These are phyloP conservation scores for Hyperoodon ampullatus DNA, from an alignment of 2,113 vertebrate species.

Conservation along the genomic window DNA sequence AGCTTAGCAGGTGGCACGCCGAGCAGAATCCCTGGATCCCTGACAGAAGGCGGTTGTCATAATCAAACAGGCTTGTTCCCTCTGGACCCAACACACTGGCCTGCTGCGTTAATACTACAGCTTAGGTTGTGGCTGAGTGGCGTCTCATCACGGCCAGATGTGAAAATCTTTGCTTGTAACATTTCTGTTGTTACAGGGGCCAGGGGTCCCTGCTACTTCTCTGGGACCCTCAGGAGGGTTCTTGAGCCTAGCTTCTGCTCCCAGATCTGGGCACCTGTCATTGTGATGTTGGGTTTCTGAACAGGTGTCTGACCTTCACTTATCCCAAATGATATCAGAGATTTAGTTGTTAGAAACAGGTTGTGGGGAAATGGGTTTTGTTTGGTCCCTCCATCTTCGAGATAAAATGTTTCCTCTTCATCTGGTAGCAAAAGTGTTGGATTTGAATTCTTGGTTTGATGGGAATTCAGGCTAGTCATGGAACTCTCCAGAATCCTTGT, in stretches of 20 bases:
- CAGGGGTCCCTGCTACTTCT: not conserved
- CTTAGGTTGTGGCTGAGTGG: not conserved
- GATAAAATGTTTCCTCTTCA: not conserved
- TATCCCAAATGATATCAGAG: not conserved
- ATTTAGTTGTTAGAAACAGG: not conserved
- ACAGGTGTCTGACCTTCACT: not conserved
- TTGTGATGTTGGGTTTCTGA: not conserved
- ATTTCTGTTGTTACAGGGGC: not conserved
- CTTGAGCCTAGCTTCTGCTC: not conserved
- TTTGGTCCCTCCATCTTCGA: not conserved
- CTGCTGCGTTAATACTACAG: fast-evolving
- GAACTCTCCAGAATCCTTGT: too few species aligned
- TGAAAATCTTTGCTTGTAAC: not conserved
- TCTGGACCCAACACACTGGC: not conserved
- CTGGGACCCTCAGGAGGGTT: not conserved
- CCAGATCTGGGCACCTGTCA: not conserved
- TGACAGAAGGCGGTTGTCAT: not conserved
- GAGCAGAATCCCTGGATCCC: not conserved
- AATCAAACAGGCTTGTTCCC: not conserved
- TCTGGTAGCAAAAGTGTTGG: not conserved
- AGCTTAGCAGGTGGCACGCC: conserved; percentile 86
- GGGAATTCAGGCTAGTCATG: not conserved
- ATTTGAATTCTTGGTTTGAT: not conserved
- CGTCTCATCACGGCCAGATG: not conserved
- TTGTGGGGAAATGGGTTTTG: not conserved